Evolutionary conservation across 2,113 vertebrate genomes (phyloP), one percentile per base, ranked within the genome.

Genomic region (Sula dactylatra): DNA sequence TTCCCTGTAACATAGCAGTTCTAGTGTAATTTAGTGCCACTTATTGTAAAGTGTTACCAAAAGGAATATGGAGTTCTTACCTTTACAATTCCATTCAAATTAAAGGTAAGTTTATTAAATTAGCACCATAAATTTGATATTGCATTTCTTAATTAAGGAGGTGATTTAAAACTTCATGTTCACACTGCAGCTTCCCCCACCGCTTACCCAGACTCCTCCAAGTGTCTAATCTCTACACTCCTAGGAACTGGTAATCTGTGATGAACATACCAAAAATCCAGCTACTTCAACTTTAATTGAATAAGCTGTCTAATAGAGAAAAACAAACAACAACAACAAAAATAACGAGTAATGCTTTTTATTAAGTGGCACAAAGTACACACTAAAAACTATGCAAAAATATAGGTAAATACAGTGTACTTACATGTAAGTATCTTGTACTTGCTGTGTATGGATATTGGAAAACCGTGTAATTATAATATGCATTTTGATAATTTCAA

Each of bases 331-430:
- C 47, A 80, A 11, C 61, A 31, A 52, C 20, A 74, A 89, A 82
- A 85, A 82, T 21, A 36, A 85, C 4, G 67, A 97, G 98, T 98
- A 98, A 98, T 98, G 97, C 98, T 98, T 98, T 98, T 98, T 98
- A 97, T 98, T 98, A 98, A 98, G 98, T 98, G 98, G 98, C 98
- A 98, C 98, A 98, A 98, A 98, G 98, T 98, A 98, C 98, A 98
- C 98, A 98, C 98, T 98, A 98, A 98, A 98, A 98, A 98, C 98
- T 98, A 98, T 98, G 98, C 98, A 98, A 98, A 98, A 98, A 98
- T 98, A 98, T 98, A 98, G 98, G 98, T 98, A 98, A 98, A 98
- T 98, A 98, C 97, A 98, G 96, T 98, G 97, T 98, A 98, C 84
- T 98, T 98, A 98, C 98, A 98, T 98, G 98, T 98, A 98, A 98